Base-by-base conservation (phyloP, 1,140 invertebrate genomes). In the Megalopta genalis region DNA sequence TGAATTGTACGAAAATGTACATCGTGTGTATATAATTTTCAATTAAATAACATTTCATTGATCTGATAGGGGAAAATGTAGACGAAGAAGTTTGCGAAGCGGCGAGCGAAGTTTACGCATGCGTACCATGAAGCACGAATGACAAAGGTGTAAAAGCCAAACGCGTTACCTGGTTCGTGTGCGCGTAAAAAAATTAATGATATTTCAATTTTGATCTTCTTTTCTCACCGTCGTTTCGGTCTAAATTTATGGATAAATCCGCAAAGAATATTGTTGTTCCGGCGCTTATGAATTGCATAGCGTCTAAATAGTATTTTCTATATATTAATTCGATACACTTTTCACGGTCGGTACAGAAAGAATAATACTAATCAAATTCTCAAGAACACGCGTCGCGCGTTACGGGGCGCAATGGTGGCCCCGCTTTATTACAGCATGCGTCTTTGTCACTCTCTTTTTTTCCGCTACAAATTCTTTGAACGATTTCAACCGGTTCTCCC, bases 401-500 rank as follows among this genome's bases (percentile, higher is more conserved):
- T 42, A 5, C 27, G 16, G 42, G 2, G 32, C 49, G 32, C 59
- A 37, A 57, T 23, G 54, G 18, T 16, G 52, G 42, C 25, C n/a
- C n/a, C 39, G 27, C 25, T 18, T 71, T 27, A 42, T 71, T 63
- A 68, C 25, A 25, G 39, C 39, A 52, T 4, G 32, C 32, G 1
- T 63, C 39, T 49, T 52, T 77, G 46, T 63, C 42, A 18, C 16
- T 23, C n/a, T 42, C n/a, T 54, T 70, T 78, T 57, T 70, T 54
- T 21, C 27, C 69, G n/a, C 37, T 72, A 78, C 59, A 78, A 64
- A 78, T 72, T 78, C 68, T 78, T 14, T 64, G 69, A 63, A 78
- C 60, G 60, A 78, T 78, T 78, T 54, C 37, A 78, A 72, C 76
- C 69, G 76, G 76, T 78, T 78, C 46, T 54, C 16, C 37, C 42